phyloP scores from a whole-genome alignment of 1,140 invertebrate species.

The Sinella curviseta region DNA sequence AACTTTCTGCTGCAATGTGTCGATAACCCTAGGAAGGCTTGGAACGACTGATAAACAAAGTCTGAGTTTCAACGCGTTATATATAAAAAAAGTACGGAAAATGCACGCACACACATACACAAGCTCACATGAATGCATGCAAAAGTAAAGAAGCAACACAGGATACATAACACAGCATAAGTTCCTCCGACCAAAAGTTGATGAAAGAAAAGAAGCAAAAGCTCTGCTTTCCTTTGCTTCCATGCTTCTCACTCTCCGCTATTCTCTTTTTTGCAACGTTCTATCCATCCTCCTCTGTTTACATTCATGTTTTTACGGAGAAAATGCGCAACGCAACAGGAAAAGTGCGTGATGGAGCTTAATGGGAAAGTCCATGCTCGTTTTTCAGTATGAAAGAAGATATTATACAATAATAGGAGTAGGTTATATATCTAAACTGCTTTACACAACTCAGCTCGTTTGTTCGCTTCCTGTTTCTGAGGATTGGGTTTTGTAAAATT shows the following conservation, averaged over 20 bases:
- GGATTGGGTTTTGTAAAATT: too few species aligned
- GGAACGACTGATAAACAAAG: slow-evolving; percentile 11
- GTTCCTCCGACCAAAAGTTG: too few species aligned
- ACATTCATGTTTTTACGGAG: slow-evolving; percentile 3
- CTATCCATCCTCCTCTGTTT: not conserved
- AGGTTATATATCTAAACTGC: too few species aligned
- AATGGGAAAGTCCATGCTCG: too few species aligned
- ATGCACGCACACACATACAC: not conserved
- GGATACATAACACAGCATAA: too few species aligned
- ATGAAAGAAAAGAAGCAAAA: not conserved
- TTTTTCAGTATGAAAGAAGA: too few species aligned
- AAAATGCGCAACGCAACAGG: slow-evolving; percentile 21
- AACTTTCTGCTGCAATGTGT: too few species aligned
- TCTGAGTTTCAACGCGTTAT: not conserved
- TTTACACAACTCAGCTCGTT: too few species aligned
- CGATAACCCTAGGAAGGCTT: not conserved
- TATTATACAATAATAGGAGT: too few species aligned
- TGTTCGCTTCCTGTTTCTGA: too few species aligned
- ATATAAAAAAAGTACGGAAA: not conserved
- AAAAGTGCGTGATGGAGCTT: slow-evolving; percentile 24
- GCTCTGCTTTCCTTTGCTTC: too few species aligned
- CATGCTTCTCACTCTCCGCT: not conserved
- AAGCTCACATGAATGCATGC: not conserved
- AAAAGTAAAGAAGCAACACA: not conserved
- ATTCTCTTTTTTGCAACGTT: not conserved